Evolutionary conservation across 2,113 vertebrate species (phyloP).

Genomic region (Corythoichthys haematopterus): DNA sequence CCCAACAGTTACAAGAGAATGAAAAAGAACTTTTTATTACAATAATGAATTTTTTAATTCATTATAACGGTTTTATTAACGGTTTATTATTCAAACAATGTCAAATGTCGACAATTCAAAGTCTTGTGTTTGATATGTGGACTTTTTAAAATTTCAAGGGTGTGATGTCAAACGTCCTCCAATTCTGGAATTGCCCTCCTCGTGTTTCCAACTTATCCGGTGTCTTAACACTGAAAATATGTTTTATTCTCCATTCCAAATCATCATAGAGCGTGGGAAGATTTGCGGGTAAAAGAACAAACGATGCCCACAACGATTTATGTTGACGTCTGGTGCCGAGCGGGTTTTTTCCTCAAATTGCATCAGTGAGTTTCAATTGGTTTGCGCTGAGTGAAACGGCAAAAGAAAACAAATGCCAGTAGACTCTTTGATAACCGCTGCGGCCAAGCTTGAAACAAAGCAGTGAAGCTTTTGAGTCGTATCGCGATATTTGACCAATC

Average conservation of each 20-base stretch:
- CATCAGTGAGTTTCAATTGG: slow-evolving; percentile 5
- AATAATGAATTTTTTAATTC: too few relatives aligned
- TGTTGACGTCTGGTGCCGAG: neutral
- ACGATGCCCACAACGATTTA: neutral
- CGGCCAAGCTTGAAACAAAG: slow-evolving; percentile 1
- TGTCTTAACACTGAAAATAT: too few relatives aligned
- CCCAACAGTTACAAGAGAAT: too few relatives aligned
- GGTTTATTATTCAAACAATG: too few relatives aligned
- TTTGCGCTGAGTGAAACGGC: neutral
- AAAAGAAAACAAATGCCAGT: neutral
- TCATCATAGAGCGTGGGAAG: neutral
- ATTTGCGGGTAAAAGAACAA: neutral
- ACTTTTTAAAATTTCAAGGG: too few relatives aligned
- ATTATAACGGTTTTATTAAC: too few relatives aligned
- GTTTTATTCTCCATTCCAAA: neutral
- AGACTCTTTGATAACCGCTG: slow-evolving; percentile 1
- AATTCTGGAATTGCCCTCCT: too few relatives aligned
- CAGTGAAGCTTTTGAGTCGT: neutral
- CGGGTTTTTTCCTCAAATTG: neutral
- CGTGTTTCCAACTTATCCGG: too few relatives aligned
- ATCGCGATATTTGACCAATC: slow-evolving; percentile 8
- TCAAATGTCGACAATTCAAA: too few relatives aligned
- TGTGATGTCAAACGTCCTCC: too few relatives aligned
- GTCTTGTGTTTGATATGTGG: too few relatives aligned
- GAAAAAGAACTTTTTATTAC: too few relatives aligned